phyloP scores from a whole-genome alignment of 1,140 invertebrate genomes.

The Pseudomyrmex flavicornis region DNA sequence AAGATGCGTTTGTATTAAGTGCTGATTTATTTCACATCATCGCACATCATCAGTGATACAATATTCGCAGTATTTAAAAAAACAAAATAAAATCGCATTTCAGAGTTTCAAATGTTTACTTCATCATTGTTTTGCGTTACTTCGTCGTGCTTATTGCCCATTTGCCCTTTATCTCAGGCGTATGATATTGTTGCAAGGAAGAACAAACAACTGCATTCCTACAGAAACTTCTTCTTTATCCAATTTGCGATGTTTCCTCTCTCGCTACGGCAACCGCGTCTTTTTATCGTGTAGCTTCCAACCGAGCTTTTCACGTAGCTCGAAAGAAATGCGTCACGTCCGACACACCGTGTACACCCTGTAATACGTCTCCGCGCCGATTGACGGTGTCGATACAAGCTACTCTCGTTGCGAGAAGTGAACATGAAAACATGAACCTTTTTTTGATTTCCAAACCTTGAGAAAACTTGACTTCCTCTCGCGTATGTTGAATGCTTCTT shows the following conservation, averaged over 20 bases:
- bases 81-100: neutral
- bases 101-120: conserved; percentile 8
- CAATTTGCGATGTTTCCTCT: conserved; percentile 26
- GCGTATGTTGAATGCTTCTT: neutral
- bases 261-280: neutral
- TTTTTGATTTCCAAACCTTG: neutral
- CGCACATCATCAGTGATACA: neutral
- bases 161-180: conserved; percentile 20
- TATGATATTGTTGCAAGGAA: conserved; percentile 6
- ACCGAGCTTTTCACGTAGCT: neutral
- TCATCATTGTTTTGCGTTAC: neutral
- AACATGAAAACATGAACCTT: neutral
- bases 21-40: neutral
- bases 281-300: neutral
- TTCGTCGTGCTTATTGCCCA: neutral
- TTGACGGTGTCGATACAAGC: conserved; percentile 33
- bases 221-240: conserved; percentile 11
- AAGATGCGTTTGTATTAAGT: conserved; percentile 1
- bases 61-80: too few relatives aligned
- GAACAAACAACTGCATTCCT: conserved; percentile 5
- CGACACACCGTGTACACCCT: neutral
- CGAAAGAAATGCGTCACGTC: conserved; percentile 37
- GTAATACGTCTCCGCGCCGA: conserved; percentile 16
- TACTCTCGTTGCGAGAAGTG: neutral
- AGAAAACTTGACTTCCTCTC: neutral